Percentiles rank a stretch among this genome's conserved stretches.
Conservation (phyloP, 2,113 vertebrate genomes). For the Calyptommatus sinebrachiatus region DNA sequence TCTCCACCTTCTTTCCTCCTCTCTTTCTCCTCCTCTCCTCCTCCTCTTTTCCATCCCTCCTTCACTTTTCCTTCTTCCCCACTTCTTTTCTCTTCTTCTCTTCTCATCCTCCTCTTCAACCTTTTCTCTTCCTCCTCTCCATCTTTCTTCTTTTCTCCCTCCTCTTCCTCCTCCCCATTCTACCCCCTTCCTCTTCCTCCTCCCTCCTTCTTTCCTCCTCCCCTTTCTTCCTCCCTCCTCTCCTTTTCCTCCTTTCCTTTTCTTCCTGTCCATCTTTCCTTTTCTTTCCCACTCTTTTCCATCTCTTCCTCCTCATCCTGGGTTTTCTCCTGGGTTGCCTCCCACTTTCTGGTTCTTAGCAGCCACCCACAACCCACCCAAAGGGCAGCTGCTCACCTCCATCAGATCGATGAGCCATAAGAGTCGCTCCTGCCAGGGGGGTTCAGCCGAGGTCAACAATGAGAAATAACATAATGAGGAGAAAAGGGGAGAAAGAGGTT, state of each 20-base stretch:
- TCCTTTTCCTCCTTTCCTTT: background rate
- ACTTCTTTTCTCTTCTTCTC: too few species aligned
- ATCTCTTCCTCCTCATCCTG: background rate
- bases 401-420: constrained; percentile 98
- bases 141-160: too few species aligned
- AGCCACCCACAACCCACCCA: background rate
- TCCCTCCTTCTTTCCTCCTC: background rate
- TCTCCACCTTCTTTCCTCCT: too few species aligned
- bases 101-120: too few species aligned
- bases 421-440: constrained; percentile 84
- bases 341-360: background rate
- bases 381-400: constrained; percentile 87
- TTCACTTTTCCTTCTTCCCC: too few species aligned
- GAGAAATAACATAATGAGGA: constrained; percentile 11
- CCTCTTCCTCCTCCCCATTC: too few species aligned
- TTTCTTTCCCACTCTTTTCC: background rate
- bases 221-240: background rate
- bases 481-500: background rate
- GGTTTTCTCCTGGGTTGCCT: background rate
- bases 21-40: too few species aligned
- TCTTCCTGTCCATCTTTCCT: too few species aligned
- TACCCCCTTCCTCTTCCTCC: too few species aligned
- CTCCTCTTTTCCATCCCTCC: too few species aligned
- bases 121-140: too few species aligned
- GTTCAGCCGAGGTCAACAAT: constrained; percentile 24